Base-by-base conservation (phyloP, 2,797 vertebrate genomes). In the Phylloscopus collybita region DNA sequence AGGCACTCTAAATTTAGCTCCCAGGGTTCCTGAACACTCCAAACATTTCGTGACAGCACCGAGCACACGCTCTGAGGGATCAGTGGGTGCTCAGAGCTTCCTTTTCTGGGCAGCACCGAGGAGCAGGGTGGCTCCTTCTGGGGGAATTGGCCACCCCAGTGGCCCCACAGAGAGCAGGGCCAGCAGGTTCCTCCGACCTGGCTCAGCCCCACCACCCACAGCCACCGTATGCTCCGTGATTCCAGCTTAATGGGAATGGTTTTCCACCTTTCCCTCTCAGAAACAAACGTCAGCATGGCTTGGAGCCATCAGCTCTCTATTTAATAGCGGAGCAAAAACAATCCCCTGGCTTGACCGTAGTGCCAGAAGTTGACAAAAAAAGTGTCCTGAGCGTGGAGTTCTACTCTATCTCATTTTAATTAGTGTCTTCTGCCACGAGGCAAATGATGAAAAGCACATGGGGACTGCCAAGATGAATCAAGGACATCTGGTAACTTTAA, bases 261-360 rank as follows among this genome's bases (percentile, higher is more conserved):
- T 97, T 74, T 94, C 94, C 96, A 97, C 97, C 95, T 96, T 96
- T 94, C 91, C 94, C 93, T 95, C 94, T 90, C 88, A 82, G 94
- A 86, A 97, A 94, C 95, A 97, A 98, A 96, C 95, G 96, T 66
- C 95, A 92, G 61, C 78, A 6, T 95, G 97, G 97, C 96, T 94
- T 59, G 59, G 18, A 95, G 97, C 97, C 97, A 97, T 65, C 73
- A 91, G 61, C 78, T 90, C 92, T 67, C 93, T 32, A 45, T 71
- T 96, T 82, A 93, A 88, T 65, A 34, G 5, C 47, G 62, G 71
- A 57, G 60, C 71, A 88, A 94, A 40, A 97, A 97, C 94, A 93
- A 86, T 91, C 73, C 61, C 27, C 34, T 34, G 72, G 50, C 72
- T 84, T 79, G 88, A 83, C 84, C 45, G 3, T 5, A 30, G 92